A percentile compares a stretch with the other conserved stretches of the same genome.
phyloP scores from a whole-genome alignment of 1,140 invertebrate species.

The Samia ricini region DNA sequence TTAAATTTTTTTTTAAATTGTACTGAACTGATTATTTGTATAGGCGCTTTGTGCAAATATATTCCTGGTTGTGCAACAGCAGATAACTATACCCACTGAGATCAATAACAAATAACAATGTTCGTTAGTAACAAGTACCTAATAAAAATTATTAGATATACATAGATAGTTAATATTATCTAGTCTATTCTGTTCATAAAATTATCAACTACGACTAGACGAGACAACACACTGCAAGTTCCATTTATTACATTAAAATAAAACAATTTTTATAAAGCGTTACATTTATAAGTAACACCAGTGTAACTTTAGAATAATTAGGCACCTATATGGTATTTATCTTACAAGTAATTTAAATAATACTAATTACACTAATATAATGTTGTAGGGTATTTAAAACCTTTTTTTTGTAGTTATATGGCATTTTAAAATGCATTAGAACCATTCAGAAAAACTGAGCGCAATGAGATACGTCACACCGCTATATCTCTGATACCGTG shows the following conservation, averaged over 20 bases:
- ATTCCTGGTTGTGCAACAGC: conserved; percentile 16
- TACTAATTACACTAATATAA: too few relatives aligned
- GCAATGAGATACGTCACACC: too few relatives aligned
- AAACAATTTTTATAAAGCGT: not conserved
- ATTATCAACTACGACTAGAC: conserved; percentile 14
- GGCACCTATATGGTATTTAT: too few relatives aligned
- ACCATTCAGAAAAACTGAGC: too few relatives aligned
- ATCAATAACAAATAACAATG: not conserved
- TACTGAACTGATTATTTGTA: conserved; percentile 4
- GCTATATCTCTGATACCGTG: too few relatives aligned
- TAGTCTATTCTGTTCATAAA: conserved; percentile 13
- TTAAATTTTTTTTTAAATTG: not conserved
- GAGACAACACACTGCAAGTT: not conserved
- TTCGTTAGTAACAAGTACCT: not conserved
- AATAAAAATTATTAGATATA: not conserved
- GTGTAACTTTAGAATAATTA: too few relatives aligned
- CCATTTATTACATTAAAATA: not conserved
- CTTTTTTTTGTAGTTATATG: too few relatives aligned
- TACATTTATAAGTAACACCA: too few relatives aligned
- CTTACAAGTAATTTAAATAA: too few relatives aligned
- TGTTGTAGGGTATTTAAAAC: too few relatives aligned
- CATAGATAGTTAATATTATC: conserved; percentile 9
- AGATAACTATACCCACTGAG: not conserved
- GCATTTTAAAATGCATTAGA: too few relatives aligned
- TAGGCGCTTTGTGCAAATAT: conserved; percentile 17